Base-by-base conservation (phyloP, 2,797 vertebrate genomes). In the Apogon hyalosoma region DNA sequence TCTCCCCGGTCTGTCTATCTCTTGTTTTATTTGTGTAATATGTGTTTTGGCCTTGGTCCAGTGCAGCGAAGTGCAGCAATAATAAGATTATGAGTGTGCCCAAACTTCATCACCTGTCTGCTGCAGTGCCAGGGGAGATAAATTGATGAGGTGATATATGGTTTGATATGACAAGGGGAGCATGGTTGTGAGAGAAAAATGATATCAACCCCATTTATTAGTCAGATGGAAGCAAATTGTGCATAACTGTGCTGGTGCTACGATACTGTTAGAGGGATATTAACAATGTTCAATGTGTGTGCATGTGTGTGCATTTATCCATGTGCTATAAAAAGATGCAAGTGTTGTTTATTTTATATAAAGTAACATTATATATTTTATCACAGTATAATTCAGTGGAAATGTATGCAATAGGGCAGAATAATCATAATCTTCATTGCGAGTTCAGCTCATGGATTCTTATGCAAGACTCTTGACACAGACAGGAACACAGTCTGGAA, bases 11-110 rank as follows among this genome's bases (percentile, higher is more conserved):
- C 83, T 54, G 74, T 70, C 66, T 50, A 38, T 38, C 78, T 85
- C 84, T 82, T 87, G 89, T 91, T 92, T 90, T 90, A 90, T 90
- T 87, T 85, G 89, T 89, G 85, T 86, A 89, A 90, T 90, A 89
- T 87, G 73, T 88, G 87, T 90, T 77, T 87, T 91, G 92, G 91
- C 91, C 80, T 88, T 85, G 87, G 66, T 92, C 91, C 92, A 91
- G 75, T 69, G 69, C 73, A 64, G 72, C 46, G 63, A 74, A 80
- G 83, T 82, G 74, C 69, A 75, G 83, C 80, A 72, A 81, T 88
- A 90, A 90, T 87, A 78, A 43, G 79, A 91, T 91, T 91, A 91
- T 83, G 84, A 90, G 87, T 77, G 76, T 87, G 80, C 45, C 74
- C 67, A 82, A 87, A 90, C 83, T 87, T 90, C 86, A 90, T 91